phyloP scores from a whole-genome alignment of 2,797 vertebrate species.

The Nothura maculosa region DNA sequence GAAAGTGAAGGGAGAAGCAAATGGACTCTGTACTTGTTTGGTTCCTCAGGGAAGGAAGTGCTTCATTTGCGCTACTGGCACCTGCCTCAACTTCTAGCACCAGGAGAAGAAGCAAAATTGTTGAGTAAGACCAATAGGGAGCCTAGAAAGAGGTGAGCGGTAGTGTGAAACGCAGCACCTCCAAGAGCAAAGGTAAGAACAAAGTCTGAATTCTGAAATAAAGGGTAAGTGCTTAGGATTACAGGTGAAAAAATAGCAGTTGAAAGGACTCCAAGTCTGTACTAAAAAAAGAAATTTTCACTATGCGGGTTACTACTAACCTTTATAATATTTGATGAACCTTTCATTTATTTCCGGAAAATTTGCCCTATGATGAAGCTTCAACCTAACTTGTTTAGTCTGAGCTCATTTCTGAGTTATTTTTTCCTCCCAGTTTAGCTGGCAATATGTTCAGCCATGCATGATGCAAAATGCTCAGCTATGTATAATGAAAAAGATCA shows the following conservation, averaged over 20 bases:
- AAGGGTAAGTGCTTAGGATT: neutral
- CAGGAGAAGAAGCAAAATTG: neutral
- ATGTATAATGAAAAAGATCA: neutral
- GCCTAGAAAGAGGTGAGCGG: neutral
- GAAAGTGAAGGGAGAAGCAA: neutral
- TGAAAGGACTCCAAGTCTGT: neutral
- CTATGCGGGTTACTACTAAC: neutral
- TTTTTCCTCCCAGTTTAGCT: neutral
- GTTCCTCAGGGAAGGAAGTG: neutral
- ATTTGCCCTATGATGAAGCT: neutral
- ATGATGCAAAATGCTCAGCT: neutral
- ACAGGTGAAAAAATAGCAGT: neutral
- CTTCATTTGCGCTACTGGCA: neutral
- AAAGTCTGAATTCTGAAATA: neutral
- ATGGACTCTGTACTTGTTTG: neutral
- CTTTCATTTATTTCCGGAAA: neutral
- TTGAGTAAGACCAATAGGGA: neutral
- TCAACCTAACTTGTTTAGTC: neutral
- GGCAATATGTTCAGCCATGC: neutral
- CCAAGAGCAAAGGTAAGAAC: neutral
- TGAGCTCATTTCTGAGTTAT: neutral
- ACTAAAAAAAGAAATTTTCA: neutral
- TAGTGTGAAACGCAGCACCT: neutral
- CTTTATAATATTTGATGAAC: neutral
- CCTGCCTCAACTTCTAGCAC: neutral